Evolutionary conservation across 1,140 invertebrate genomes (phyloP).

Genomic region (Polypedilum pembai): DNA sequence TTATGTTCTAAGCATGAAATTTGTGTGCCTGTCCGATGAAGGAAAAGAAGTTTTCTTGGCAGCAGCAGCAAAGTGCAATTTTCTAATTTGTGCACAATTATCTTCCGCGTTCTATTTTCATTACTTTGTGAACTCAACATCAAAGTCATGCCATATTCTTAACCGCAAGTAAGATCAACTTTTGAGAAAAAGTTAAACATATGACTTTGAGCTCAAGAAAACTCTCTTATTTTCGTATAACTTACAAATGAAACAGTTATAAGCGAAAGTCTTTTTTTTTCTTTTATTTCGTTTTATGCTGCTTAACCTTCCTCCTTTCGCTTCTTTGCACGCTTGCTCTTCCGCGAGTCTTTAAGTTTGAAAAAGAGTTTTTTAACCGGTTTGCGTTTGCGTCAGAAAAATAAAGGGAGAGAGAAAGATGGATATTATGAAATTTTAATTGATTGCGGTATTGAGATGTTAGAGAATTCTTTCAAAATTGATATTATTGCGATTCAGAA

Average conservation of each 20-base stretch:
- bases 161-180: no score
- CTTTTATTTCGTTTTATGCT: constrained; percentile 21
- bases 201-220: background rate
- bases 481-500: background rate
- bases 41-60: background rate
- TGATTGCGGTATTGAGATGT: background rate
- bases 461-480: background rate
- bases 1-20: background rate
- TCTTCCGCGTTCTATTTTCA: constrained; percentile 14
- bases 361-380: background rate
- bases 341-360: background rate
- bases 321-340: background rate
- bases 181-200: background rate
- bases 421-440: background rate
- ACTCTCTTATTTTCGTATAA: background rate
- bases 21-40: no score
- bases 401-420: background rate
- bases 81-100: background rate
- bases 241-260: constrained; percentile 22
- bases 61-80: background rate
- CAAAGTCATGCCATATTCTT: no score
- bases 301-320: constrained; percentile 16
- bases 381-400: constrained; percentile 8
- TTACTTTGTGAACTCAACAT: no score
- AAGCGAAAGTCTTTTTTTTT: constrained; percentile 28